Conservation (phyloP, 2,113 vertebrate species). For the Paralichthys olivaceus region DNA sequence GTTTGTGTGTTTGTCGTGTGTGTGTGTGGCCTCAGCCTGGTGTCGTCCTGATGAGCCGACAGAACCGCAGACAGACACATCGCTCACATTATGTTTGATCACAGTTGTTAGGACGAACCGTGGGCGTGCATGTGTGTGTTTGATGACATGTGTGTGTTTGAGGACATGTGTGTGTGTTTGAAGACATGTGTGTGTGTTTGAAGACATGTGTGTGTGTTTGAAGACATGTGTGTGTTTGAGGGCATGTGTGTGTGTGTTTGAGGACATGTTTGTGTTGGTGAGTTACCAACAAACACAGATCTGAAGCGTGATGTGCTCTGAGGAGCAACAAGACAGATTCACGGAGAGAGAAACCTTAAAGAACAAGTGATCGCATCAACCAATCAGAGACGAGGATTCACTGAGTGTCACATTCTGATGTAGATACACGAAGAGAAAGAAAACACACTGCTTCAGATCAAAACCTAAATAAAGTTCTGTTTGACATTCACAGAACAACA, state of each 20-base stretch:
- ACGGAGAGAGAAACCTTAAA: background rate
- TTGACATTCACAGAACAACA: no score
- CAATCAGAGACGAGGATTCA: background rate
- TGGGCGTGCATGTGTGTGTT: conserved; percentile 22
- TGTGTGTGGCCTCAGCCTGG: background rate
- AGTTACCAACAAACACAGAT: conserved; percentile 1
- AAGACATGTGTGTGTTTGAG: conserved; percentile 1
- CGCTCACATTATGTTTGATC: conserved; percentile 39
- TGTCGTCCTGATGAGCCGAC: conserved; percentile 18
- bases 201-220: conserved; percentile 7
- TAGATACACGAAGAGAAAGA: no score
- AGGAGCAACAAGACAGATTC: background rate
- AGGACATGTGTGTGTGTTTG: conserved; percentile 9
- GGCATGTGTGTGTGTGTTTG: conserved; percentile 22
- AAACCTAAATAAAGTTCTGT: background rate
- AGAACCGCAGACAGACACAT: conserved; percentile 32
- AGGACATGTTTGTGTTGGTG: background rate
- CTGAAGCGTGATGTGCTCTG: background rate
- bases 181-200: conserved; percentile 7
- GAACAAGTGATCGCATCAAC: background rate
- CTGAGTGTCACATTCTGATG: no score
- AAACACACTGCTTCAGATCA: background rate
- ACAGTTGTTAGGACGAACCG: conserved; percentile 28
- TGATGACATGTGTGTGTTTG: conserved; percentile 12
- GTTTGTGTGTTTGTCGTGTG: background rate